Evolutionary conservation across 1,140 invertebrate species (phyloP).

Genomic region (Acyrthosiphon pisum): DNA sequence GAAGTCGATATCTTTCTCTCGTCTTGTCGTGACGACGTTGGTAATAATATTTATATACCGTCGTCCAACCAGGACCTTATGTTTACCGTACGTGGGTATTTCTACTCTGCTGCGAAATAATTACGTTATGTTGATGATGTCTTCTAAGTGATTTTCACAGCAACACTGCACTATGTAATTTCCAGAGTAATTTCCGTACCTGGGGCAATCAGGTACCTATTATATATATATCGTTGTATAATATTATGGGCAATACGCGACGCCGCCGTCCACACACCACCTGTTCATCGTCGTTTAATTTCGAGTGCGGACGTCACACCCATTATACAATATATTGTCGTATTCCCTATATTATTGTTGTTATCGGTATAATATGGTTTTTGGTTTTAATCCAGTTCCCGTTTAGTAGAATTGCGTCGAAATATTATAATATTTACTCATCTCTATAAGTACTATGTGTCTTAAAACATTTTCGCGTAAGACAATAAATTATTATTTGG

Average conservation of each 20-base stretch:
- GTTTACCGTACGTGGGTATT: not conserved
- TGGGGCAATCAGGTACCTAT: too few species aligned
- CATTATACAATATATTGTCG: too few species aligned
- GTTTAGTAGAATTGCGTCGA: too few species aligned
- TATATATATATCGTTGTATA: too few species aligned
- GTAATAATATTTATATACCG: too few species aligned
- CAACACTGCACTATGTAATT: not conserved
- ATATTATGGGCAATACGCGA: not conserved
- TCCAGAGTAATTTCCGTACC: not conserved
- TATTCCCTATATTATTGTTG: not conserved
- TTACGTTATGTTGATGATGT: not conserved
- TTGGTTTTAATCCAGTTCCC: not conserved
- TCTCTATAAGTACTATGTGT: too few species aligned
- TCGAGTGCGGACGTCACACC: not conserved
- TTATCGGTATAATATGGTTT: not conserved
- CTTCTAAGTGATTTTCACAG: not conserved
- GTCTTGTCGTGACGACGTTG: too few species aligned
- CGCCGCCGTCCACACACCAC: not conserved
- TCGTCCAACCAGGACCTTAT: too few species aligned
- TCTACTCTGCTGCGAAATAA: not conserved
- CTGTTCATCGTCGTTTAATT: not conserved
- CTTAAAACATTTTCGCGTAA: too few species aligned
- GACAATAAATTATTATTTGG: too few species aligned
- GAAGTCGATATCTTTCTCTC: too few species aligned
- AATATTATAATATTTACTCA: too few species aligned